Conservation (phyloP, 2,888 invertebrate species). For the Patella caerulea region DNA sequence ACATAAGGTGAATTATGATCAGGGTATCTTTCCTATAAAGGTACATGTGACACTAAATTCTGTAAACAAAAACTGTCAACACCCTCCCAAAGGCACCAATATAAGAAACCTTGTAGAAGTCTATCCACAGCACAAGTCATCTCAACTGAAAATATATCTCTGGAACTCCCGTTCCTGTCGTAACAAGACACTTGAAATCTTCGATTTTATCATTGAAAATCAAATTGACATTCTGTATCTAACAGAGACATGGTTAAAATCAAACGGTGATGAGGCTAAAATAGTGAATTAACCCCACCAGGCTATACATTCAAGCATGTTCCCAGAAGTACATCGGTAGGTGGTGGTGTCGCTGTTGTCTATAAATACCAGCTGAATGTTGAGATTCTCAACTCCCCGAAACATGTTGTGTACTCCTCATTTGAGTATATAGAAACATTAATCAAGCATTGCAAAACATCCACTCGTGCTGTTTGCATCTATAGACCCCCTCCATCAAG, state of each 20-base stretch:
- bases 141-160: neutral
- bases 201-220: conserved; percentile 6
- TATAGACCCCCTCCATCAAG: neutral
- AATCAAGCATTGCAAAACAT: neutral
- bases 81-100: no score
- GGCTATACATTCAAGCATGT: conserved; percentile 9
- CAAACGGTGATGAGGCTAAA: conserved; percentile 5
- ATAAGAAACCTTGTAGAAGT: neutral
- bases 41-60: no score
- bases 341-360: neutral
- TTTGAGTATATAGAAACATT: neutral
- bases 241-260: no score
- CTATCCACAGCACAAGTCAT: neutral
- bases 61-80: no score
- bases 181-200: conserved; percentile 9
- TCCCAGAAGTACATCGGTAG: neutral
- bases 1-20: neutral
- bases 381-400: no score
- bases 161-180: conserved; percentile 6
- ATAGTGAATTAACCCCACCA: neutral
- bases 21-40: neutral
- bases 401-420: neutral
- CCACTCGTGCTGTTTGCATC: neutral
- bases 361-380: neutral
- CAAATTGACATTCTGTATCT: no score